Base-by-base conservation (phyloP, 1,140 invertebrate species). In the Lamellibrachia luymesi region DNA sequence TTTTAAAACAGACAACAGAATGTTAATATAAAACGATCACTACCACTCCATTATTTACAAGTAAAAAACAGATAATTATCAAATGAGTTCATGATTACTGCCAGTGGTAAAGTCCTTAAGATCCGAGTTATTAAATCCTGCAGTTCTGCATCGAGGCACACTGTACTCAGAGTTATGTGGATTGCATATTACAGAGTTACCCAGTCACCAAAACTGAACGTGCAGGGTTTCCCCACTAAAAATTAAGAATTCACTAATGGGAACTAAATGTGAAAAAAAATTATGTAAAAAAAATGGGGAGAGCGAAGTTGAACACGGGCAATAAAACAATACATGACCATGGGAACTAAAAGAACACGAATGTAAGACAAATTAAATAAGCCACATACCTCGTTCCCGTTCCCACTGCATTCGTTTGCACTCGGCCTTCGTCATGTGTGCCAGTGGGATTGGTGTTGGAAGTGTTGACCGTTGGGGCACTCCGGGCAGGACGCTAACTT, bases 391-490 rank as follows among this genome's bases (percentile, higher is more conserved):
- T 91, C 93, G 27, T 91, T 93, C 93, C 80, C 27, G 49, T 50
- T 93, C 80, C 93, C 93, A 93, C 90, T 93, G 93, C 5, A 93
- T 50, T 49, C 90, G 17, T 27, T 93, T 93, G 49, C 80, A 8
- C 51, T 93, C 93, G 17, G 93, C 90, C 51, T 92, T 92, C 8
- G 92, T 80, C 64, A 80, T 80, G 64, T 80, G 64, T 80, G 64
- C 64, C 64, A 80, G 64, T 10, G 64, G 64, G 64, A 80, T 80
- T 2, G 64, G 64, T 10, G 64, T 80, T 4, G 64, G 64, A 22
- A 80, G 64, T 4, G 64, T 80, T 80, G 64, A 80, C 64, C 64
- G 64, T 22, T 80, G 64, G 25, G 64, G 64, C 8, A 10, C 64
- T 22, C 52, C 52, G 52, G 52, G 52, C 52, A 56, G 6, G 52